phyloP scores from a whole-genome alignment of 37 sponge, comb jelly and placozoan species.

The Spongilla lacustris region DNA sequence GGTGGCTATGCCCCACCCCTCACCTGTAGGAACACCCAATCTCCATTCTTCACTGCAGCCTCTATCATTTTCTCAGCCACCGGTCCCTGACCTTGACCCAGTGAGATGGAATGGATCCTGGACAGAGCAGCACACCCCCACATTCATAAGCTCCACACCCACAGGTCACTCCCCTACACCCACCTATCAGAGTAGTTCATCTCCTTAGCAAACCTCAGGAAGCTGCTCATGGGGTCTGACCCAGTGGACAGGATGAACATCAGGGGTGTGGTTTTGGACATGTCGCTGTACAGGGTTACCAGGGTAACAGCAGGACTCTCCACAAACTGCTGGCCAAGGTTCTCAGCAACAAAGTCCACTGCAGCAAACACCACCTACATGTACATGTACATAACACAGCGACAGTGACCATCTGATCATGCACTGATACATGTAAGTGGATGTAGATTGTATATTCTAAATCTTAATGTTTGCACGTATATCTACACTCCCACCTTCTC shows the following conservation, averaged over 20 bases:
- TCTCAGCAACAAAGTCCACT: conserved; percentile 86
- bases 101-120: conserved; percentile 93
- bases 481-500: conserved; percentile 72
- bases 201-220: conserved; percentile 96
- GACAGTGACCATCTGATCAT: too few relatives aligned
- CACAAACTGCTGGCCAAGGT: conserved; percentile 92
- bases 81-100: conserved; percentile 99
- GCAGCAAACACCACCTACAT: conserved; percentile 80
- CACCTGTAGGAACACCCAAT: conserved; percentile 98
- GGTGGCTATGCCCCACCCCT: too few relatives aligned
- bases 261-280: conserved; percentile 87
- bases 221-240: conserved; percentile 96
- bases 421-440: neutral
- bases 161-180: neutral
- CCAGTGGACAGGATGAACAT: conserved; percentile 98
- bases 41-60: conserved; percentile 82
- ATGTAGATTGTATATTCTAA: too few relatives aligned
- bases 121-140: neutral
- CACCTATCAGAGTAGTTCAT: conserved; percentile 90
- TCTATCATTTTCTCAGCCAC: conserved; percentile 94
- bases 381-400: neutral
- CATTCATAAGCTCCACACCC: neutral
- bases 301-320: conserved; percentile 94
- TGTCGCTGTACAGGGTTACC: conserved; percentile 84
- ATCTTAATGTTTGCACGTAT: neutral